Evolutionary conservation across 2,797 vertebrate genomes (phyloP).

Genomic region (Eulemur mongoz): DNA sequence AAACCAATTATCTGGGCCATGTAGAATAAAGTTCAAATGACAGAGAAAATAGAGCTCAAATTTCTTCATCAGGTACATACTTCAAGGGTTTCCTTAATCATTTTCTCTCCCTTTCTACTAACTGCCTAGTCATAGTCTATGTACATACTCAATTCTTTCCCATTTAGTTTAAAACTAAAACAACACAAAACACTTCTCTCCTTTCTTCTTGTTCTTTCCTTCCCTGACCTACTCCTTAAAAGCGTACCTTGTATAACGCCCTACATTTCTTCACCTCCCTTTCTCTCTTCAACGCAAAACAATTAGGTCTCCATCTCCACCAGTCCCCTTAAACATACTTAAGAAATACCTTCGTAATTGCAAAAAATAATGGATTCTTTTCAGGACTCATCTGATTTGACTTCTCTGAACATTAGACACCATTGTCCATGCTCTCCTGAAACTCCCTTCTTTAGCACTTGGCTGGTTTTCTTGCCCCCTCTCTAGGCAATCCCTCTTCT

Average conservation of each 20-base stretch:
- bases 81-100: not conserved
- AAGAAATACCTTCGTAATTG: not conserved
- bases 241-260: not conserved
- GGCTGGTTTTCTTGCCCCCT: not conserved
- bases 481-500: not conserved
- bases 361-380: not conserved
- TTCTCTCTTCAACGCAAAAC: not conserved
- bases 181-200: not conserved
- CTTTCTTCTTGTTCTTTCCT: not conserved
- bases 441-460: not conserved
- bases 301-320: not conserved
- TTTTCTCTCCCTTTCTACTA: not conserved
- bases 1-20: not conserved
- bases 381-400: not conserved
- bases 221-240: not conserved
- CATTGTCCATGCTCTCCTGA: no score
- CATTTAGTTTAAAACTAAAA: slow-evolving; percentile 6
- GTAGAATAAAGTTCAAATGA: not conserved
- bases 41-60: not conserved
- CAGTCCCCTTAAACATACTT: not conserved
- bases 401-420: not conserved
- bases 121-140: not conserved
- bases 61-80: not conserved
- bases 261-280: not conserved
- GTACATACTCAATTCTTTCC: not conserved